Conservation (phyloP, 1,140 invertebrate genomes). For the Drosophila mojavensis region DNA sequence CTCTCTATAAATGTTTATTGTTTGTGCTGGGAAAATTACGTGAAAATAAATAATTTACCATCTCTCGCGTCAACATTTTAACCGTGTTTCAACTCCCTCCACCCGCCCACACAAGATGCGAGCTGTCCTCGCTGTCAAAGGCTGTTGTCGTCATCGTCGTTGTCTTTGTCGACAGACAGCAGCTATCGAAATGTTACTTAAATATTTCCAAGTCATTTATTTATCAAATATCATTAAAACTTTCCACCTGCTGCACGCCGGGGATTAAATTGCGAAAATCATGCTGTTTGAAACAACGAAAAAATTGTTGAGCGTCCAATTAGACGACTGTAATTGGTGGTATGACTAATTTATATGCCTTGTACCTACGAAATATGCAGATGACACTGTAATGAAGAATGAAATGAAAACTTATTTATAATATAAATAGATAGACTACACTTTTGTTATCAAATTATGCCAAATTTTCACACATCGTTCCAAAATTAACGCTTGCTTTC, state of each 20-base stretch:
- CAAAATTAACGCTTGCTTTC: too few species aligned
- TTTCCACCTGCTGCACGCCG: constrained; percentile 57
- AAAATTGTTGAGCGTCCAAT: not conserved
- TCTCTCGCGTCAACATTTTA: constrained; percentile 72
- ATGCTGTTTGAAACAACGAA: constrained; percentile 6
- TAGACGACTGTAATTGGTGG: not conserved
- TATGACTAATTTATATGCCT: not conserved
- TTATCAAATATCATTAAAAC: constrained; percentile 82
- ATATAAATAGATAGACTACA: not conserved
- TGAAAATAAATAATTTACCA: constrained; percentile 81
- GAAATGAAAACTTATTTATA: not conserved
- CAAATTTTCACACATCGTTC: too few species aligned
- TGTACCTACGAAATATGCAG: not conserved
- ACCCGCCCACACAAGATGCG: constrained; percentile 37
- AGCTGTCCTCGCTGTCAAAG: constrained; percentile 47
- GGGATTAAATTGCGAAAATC: not conserved
- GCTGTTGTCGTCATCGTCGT: constrained; percentile 28
- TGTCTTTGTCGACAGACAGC: constrained; percentile 23
- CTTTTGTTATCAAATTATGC: too few species aligned
- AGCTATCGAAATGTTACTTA: constrained; percentile 66
- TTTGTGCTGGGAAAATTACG: constrained; percentile 74
- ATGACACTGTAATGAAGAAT: not conserved
- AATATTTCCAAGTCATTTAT: constrained; percentile 83
- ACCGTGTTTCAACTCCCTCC: constrained; percentile 29
- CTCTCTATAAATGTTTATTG: constrained; percentile 61